Percentiles rank a stretch among this genome's conserved stretches.
phyloP scores from a whole-genome alignment of 2,888 invertebrate genomes.

The Odontothrips loti region DNA sequence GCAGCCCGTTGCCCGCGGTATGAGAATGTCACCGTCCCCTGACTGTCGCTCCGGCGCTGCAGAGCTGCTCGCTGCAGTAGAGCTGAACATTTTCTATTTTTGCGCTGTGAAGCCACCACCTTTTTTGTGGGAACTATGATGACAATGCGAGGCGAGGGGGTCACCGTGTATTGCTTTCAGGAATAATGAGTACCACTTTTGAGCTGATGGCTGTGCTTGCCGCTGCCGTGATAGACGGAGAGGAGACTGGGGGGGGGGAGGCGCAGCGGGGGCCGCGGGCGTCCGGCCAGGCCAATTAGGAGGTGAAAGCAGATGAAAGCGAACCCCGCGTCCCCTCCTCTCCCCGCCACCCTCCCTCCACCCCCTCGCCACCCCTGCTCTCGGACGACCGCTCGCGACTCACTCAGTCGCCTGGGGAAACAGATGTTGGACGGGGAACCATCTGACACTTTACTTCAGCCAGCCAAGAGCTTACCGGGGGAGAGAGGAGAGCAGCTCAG shows the following conservation, averaged over 20 bases:
- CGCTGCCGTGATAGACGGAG: background rate
- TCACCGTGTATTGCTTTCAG: background rate
- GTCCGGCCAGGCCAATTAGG: background rate
- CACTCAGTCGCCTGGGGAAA: background rate
- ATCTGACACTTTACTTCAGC: conserved; percentile 11
- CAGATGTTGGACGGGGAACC: conserved; percentile 16
- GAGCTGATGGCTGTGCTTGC: background rate
- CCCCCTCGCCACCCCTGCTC: background rate
- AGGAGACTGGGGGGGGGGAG: background rate
- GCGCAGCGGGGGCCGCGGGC: background rate
- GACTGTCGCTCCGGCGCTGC: too few relatives aligned
- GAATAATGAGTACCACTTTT: background rate
- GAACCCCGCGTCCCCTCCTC: background rate
- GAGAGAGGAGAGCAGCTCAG: background rate
- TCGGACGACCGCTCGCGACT: too few relatives aligned
- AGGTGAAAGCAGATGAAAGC: conserved; percentile 6
- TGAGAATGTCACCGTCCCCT: too few relatives aligned
- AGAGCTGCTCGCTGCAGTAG: too few relatives aligned
- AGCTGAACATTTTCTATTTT: too few relatives aligned
- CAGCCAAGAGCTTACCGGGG: conserved; percentile 5
- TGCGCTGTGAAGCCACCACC: too few relatives aligned
- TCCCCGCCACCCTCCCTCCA: background rate
- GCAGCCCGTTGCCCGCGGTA: too few relatives aligned
- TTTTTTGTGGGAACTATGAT: too few relatives aligned
- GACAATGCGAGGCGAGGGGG: too few relatives aligned